Evolutionary conservation across 2,797 vertebrate genomes (phyloP), one percentile per base, ranked within the genome.

Genomic region (Cottoperca gobio): DNA sequence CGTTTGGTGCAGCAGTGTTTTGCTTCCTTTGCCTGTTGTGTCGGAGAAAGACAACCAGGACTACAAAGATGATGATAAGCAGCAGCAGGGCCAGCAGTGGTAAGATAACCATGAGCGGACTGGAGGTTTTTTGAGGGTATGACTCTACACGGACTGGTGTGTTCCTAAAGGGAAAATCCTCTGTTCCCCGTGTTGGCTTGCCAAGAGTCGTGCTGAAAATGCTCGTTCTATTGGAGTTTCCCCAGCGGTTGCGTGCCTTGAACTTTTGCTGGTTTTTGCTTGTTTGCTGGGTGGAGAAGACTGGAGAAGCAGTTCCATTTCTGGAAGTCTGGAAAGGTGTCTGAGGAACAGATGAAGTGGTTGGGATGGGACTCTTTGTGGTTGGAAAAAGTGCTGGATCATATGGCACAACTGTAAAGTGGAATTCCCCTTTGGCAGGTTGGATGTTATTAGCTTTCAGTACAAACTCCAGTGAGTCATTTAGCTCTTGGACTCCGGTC

Each of bases 391-490:
- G 58, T 1, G 52, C 64, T 64, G 91, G 85, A 75, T 94, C 92
- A 67, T 91, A 90, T 2, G 95, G 94, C 65, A 96, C 88, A 0
- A 97, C 87, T 33, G 87, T 95, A 80, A 97, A 99, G 43, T 81
- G 75, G 63, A 99, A 94, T 81, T 81, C 92, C 10, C 95, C 95
- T 7, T 89, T 69, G 3, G 95, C 97, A 74, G 96, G 95, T 81
- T 95, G 96, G 17, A 96, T 69, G 3, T 86, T 90, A 43, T 95
- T 93, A 61, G 96, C 96, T 92, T 93, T 95, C 70, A 99, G 89
- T 1, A 96, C 39, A 88, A 98, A 98, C 0, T 86, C 87, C 59
- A 99, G 92, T 0, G 96, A 97, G 79, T 98, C 96, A 26, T 96
- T 96, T 21, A 97, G 71, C 31, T 92, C 80, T 46, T 93, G 72